Percentiles rank a stretch among this genome's conserved stretches.
Evolutionary conservation across 2,113 vertebrate genomes (phyloP).

Genomic region (Lethenteron camtschaticum): DNA sequence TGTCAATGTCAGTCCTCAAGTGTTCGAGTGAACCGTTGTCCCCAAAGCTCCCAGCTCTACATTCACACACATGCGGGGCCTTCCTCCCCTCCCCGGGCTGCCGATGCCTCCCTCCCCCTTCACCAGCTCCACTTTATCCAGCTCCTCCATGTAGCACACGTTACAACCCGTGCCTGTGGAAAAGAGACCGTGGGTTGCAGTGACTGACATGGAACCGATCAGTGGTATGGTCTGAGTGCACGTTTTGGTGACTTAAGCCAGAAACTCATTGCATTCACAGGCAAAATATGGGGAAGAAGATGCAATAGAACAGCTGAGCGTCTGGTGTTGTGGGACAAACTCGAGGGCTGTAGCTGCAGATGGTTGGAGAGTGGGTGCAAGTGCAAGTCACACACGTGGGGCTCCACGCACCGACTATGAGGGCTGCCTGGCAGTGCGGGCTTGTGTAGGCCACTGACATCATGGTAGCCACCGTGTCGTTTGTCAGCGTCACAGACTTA

Average conservation of each 20-base stretch:
- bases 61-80: constrained; percentile 58
- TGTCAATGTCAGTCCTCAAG: background rate
- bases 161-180: constrained; percentile 70
- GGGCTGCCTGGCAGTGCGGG: constrained; percentile 29
- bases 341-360: too few species aligned
- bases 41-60: constrained; percentile 68
- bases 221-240: too few species aligned
- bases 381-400: too few species aligned
- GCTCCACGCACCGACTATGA: constrained; percentile 30
- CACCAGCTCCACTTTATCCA: constrained; percentile 65
- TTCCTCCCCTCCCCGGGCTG: too few species aligned
- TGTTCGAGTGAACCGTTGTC: background rate
- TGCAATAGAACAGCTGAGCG: too few species aligned
- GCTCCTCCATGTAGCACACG: constrained; percentile 93
- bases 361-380: too few species aligned
- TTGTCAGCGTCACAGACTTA: constrained; percentile 32
- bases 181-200: background rate
- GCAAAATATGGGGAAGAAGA: too few species aligned
- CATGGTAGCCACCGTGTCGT: constrained; percentile 46
- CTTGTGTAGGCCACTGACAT: constrained; percentile 38
- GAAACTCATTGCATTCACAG: too few species aligned
- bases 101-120: constrained; percentile 39
- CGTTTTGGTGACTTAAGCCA: too few species aligned
- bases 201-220: too few species aligned
- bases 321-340: too few species aligned